These are phyloP conservation scores for Bombus impatiens DNA, from an alignment of 1,140 invertebrate genomes.

Conservation along the genomic window DNA sequence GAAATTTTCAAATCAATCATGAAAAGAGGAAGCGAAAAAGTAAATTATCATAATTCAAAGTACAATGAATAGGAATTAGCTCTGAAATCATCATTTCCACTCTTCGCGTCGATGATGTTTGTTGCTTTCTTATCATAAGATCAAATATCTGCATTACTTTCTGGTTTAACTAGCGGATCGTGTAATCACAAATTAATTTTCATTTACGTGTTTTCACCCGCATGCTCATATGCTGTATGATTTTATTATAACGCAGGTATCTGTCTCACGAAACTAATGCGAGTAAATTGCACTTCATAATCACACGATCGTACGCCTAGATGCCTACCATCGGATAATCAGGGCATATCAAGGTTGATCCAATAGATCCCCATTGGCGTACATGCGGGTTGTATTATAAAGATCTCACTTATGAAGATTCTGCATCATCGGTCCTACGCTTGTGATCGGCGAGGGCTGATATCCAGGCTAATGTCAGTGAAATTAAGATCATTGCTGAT, in stretches of 20 bases:
- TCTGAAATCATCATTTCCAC: background rate
- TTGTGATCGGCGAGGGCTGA: conserved; percentile 26
- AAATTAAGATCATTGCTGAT: conserved; percentile 33
- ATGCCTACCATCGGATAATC: conserved; percentile 45
- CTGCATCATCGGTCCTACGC: conserved; percentile 19
- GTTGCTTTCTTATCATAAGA: background rate
- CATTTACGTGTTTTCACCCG: background rate
- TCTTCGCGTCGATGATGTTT: background rate
- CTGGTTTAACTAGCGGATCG: no score
- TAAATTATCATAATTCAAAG: background rate
- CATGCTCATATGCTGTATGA: background rate
- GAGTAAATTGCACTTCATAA: conserved; percentile 49
- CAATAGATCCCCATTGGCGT: conserved; percentile 48
- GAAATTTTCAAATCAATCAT: background rate
- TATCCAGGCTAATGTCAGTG: conserved; percentile 41
- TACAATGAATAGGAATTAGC: background rate
- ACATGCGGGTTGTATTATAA: background rate
- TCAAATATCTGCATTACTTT: background rate
- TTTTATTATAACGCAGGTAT: conserved; percentile 24
- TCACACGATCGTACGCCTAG: conserved; percentile 41
- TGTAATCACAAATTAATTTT: background rate
- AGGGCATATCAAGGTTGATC: conserved; percentile 54
- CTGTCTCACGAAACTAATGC: conserved; percentile 36
- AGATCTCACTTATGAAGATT: background rate
- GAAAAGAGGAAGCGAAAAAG: background rate